Evolutionary conservation across 2,113 vertebrate genomes (phyloP), one percentile per base, ranked within the genome.

Genomic region (Mohoua ochrocephala): DNA sequence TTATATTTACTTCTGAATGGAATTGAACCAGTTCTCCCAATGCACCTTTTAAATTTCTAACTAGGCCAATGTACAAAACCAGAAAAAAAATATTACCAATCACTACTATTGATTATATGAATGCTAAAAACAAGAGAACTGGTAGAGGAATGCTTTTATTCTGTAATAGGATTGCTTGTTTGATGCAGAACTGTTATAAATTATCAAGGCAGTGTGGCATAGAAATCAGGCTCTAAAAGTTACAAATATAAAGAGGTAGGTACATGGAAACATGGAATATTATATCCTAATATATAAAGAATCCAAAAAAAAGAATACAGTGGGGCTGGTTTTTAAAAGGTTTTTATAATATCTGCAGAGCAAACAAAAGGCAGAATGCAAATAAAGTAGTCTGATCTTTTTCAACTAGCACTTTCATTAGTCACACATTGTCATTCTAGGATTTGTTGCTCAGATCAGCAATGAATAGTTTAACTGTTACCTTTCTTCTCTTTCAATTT

Each of bases 141-240:
- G 8, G 3, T 61, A 44, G 15, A 56, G 5, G 45, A 84, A 67
- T 27, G 4, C 0, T 70, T 56, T 59, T 78, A 9, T 39, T 64
- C 85, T 11, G 3, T 64, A 64, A 64, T 80, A 3, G 0, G 13
- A 39, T 76, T 60, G 4, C 7, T 56, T 53, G 13, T 30, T 67
- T 84, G 37, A 57, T 50, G 12, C 10, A 54, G 27, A 81, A 80
- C 5, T 42, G 3, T 33, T 68, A 41, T 47, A 88, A 84, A 37
- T 71, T 41, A 63, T 35, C 4, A 0, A 28, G 6, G 5, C 24
- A 64, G 2, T 1, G 1, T 44, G 18, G 12, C 24, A 60, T 27
- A 73, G 27, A 54, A 90, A 64, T 52, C 1, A 3, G 11, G 3
- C 5, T 60, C 2, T 64, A 7, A 12, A 88, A 73, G 11, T 63